Base-by-base conservation (phyloP, 2,888 invertebrate genomes). In the Rhyacophila evoluta region DNA sequence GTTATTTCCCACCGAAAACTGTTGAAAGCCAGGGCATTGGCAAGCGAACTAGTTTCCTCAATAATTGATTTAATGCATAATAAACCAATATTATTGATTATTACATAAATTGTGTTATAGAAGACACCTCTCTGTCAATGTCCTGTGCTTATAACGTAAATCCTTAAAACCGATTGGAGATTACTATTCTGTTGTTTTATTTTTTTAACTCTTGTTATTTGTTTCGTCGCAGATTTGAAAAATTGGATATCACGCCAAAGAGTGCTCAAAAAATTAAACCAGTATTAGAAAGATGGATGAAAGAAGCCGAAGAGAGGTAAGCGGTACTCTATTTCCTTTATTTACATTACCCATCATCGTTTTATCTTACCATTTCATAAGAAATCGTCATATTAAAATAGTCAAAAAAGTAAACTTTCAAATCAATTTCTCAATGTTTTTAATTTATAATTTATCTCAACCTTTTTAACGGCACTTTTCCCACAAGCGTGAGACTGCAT, bases 241-340 rank as follows among this genome's bases (percentile, higher is more conserved):
- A 98, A 92, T 92, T 98, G 91, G 98, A 98, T 91, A 98, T 98
- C 86, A 98, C 98, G 86, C 98, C 98, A 87, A 98, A 98, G 92
- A 98, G 98, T 92, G 98, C 98, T 86, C 97, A 98, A 92, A 98
- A 98, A 93, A 98, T 98, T 87, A 98, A 98, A 89, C 98, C 98
- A 84, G 98, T 98, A 85, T 92, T 98, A 87, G 98, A 98, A 89
- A 93, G 96, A 89, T 98, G 98, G 98, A 98, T 98, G 98, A 95
- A 95, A 89, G 98, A 98, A 89, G 98, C 98, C 75, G 98, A 98
- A 91, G 97, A 98, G 91, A 96, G 98, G 94, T 98, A 88, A 87
- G 89, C 86, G 83, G 75, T 80, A 82, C 78, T 72, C 37, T 77
- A 37, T 41, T 38, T 73, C 12, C 33, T 74, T 79, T 73, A 41